Percentiles rank a stretch among this genome's conserved stretches.
Evolutionary conservation across 2,113 vertebrate species (phyloP).

Genomic region (Pteropus alecto): DNA sequence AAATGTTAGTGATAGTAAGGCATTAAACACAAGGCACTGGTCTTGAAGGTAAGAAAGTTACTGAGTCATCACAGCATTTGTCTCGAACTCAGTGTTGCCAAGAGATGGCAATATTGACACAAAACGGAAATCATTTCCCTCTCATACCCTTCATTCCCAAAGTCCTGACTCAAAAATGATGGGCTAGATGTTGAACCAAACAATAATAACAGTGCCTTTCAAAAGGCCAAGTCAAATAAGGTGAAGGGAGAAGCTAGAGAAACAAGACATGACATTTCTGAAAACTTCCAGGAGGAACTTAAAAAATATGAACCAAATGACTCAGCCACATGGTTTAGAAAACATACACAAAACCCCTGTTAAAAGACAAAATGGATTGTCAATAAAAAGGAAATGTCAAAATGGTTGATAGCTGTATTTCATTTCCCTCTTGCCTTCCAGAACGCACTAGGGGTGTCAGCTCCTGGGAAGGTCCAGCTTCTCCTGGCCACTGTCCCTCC

Average conservation of each 20-base stretch:
- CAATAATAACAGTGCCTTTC: not conserved
- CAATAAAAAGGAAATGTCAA: not conserved
- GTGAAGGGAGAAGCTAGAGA: not conserved
- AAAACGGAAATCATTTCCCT: not conserved
- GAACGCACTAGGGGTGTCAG: not conserved
- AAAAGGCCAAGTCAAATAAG: not conserved
- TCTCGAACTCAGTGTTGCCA: not conserved
- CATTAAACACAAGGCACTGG: not conserved
- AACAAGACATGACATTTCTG: not conserved
- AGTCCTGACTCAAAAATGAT: not conserved
- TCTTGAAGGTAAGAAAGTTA: not conserved
- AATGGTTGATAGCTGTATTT: not conserved
- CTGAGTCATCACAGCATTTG: not conserved
- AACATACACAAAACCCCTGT: not conserved
- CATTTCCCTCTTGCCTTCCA: not conserved
- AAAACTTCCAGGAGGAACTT: not conserved
- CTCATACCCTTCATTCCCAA: not conserved
- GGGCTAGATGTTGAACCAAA: not conserved
- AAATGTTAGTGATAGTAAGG: not conserved
- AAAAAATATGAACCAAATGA: not conserved
- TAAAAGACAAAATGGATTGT: not conserved
- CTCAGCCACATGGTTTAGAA: not conserved
- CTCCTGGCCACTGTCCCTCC: not conserved
- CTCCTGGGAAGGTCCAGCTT: not conserved
- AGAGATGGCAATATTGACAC: not conserved